These are phyloP conservation scores for Pelecanoides urinatrix DNA, from an alignment of 2,113 vertebrate genomes.

Conservation along the genomic window DNA sequence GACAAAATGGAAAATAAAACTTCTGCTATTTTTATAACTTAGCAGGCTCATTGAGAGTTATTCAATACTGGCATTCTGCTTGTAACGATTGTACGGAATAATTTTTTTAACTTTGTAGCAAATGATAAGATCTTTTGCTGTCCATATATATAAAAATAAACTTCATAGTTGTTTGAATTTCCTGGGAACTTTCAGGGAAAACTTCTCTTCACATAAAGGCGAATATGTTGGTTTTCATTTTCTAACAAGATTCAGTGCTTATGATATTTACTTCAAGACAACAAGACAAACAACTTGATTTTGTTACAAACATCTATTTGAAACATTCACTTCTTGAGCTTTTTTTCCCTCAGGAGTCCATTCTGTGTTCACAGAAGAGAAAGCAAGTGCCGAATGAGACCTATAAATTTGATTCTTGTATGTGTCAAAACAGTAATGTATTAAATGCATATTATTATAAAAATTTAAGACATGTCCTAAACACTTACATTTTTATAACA, in stretches of 20 bases:
- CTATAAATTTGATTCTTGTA: slow-evolving; percentile 74
- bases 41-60: neutral
- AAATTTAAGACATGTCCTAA: slow-evolving; percentile 78
- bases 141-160: neutral
- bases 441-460: slow-evolving; percentile 80
- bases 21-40: neutral
- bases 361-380: slow-evolving; percentile 67
- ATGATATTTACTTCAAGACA: slow-evolving; percentile 56
- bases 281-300: slow-evolving; percentile 57
- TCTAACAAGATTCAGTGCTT: slow-evolving; percentile 39
- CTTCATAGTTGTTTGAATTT: neutral
- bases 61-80: neutral
- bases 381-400: slow-evolving; percentile 59
- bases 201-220: neutral
- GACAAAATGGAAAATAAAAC: neutral
- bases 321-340: slow-evolving; percentile 51
- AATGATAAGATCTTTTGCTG: neutral
- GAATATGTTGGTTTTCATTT: neutral
- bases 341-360: slow-evolving; percentile 45
- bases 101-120: neutral
- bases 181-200: neutral
- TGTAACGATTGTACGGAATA: neutral
- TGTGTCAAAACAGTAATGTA: slow-evolving; percentile 75
- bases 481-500: slow-evolving; percentile 76
- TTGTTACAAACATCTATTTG: slow-evolving; percentile 58